phyloP scores from a whole-genome alignment of 2,888 invertebrate genomes.

The Helleia helle region DNA sequence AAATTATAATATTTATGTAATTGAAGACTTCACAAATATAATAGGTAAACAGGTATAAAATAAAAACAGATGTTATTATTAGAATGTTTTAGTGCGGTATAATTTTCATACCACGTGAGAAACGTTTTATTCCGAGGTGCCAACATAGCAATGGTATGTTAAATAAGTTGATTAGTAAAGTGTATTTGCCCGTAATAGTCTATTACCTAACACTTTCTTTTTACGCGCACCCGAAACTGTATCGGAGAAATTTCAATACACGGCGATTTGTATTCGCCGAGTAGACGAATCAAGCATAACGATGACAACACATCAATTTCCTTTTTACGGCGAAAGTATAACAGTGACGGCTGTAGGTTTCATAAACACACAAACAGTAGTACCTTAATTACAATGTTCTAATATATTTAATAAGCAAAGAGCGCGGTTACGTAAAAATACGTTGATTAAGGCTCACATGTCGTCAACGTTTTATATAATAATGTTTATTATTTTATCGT shows the following conservation, averaged over 20 bases:
- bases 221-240: conserved; percentile 48
- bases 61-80: no score
- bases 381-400: background rate
- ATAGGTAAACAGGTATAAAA: no score
- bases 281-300: conserved; percentile 43
- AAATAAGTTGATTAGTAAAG: background rate
- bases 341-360: conserved; percentile 18
- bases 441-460: background rate
- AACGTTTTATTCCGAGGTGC: no score
- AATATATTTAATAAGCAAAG: background rate
- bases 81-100: no score
- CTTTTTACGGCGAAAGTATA: conserved; percentile 37
- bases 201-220: conserved; percentile 45
- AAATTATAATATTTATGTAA: no score
- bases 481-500: background rate
- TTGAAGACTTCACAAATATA: no score
- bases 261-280: conserved; percentile 54
- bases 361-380: no score
- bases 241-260: conserved; percentile 52
- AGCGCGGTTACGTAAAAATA: background rate
- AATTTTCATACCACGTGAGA: no score
- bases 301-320: conserved; percentile 38
- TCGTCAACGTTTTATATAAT: conserved; percentile 2
- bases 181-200: background rate
- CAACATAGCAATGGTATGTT: no score